Evolutionary conservation across 2,113 vertebrate genomes (phyloP).

Genomic region (Spermophilus dauricus): DNA sequence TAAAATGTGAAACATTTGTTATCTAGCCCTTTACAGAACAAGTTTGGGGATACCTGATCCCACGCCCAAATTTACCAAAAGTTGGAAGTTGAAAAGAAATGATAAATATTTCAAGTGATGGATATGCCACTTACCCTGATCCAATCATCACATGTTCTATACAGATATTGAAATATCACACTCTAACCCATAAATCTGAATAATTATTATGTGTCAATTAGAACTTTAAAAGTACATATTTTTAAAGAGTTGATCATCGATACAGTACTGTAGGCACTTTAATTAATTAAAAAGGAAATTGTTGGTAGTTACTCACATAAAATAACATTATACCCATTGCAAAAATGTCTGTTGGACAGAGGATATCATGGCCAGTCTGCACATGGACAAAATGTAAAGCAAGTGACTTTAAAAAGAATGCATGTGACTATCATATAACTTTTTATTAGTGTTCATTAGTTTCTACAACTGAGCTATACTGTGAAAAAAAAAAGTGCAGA

Average conservation of each 20-base stretch:
- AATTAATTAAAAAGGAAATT: slow-evolving; percentile 30
- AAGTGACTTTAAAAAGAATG: not conserved
- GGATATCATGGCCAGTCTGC: not conserved
- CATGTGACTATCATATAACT: not conserved
- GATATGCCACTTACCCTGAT: not conserved
- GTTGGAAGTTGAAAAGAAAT: not conserved
- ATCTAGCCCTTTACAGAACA: not conserved
- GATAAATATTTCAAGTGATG: not conserved
- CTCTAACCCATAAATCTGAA: not conserved
- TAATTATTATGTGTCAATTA: not conserved
- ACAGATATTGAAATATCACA: not conserved
- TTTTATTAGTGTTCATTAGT: not conserved
- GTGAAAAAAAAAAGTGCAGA: not conserved
- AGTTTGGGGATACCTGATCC: too few species aligned
- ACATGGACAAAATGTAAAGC: not conserved
- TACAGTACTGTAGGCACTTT: not conserved
- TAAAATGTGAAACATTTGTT: not conserved
- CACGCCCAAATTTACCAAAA: not conserved
- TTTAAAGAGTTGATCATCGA: not conserved
- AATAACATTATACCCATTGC: not conserved
- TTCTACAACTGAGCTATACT: not conserved
- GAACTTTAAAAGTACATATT: not conserved
- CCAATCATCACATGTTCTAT: not conserved
- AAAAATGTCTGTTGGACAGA: not conserved
- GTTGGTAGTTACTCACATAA: not conserved